These are phyloP conservation scores for Hyles lineata DNA, from an alignment of 2,888 invertebrate genomes.

Conservation along the genomic window DNA sequence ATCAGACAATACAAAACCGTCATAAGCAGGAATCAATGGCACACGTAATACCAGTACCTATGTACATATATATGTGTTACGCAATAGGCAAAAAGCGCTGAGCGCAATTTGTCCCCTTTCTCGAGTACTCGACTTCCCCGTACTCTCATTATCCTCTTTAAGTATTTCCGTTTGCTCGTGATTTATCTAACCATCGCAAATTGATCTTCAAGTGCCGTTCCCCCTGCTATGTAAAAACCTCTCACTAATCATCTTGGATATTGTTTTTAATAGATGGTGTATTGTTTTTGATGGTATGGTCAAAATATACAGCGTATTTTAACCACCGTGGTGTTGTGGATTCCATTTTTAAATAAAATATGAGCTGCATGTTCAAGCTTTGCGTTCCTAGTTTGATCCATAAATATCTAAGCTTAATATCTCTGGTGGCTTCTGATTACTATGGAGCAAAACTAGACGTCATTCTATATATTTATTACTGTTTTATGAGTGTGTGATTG, in stretches of 20 bases:
- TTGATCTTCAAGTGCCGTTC: constrained; percentile 11
- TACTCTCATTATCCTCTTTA: constrained; percentile 11
- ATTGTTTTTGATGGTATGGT: neutral
- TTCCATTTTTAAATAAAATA: too few species aligned
- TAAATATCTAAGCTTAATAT: too few species aligned
- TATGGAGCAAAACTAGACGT: too few species aligned
- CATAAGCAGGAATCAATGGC: neutral
- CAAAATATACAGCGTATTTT: neutral
- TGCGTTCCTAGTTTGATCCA: too few species aligned
- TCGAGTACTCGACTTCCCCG: constrained; percentile 5
- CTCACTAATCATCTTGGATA: neutral
- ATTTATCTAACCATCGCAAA: constrained; percentile 16
- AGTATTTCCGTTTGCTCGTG: constrained; percentile 14
- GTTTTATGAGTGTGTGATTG: too few species aligned
- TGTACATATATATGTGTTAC: neutral
- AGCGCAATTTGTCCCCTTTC: constrained; percentile 10
- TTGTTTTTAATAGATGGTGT: neutral
- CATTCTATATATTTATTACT: too few species aligned
- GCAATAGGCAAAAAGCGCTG: constrained; percentile 2
- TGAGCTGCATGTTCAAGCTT: too few species aligned
- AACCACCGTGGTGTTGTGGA: too few species aligned
- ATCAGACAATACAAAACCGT: too few species aligned
- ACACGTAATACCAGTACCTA: neutral
- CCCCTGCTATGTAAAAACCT: neutral
- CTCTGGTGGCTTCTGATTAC: too few species aligned